A percentile compares a stretch with the other conserved stretches of the same genome.
Evolutionary conservation across 2,113 vertebrate genomes (phyloP).

Genomic region (Poeciliopsis turrubarensis): DNA sequence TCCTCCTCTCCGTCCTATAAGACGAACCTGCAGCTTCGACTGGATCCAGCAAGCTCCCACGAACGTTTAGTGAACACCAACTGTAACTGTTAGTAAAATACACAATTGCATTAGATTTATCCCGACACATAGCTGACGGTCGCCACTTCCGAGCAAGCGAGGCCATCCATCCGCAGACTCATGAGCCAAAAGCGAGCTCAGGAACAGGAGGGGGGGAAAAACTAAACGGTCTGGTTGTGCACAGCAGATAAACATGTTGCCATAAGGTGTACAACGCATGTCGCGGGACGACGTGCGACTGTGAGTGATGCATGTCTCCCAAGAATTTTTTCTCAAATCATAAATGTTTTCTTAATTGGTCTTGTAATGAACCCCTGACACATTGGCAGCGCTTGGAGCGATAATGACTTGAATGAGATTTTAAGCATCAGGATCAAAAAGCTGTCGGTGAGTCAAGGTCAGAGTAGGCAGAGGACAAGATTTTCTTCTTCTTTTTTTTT

Average conservation of each 20-base stretch:
- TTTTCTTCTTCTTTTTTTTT: conserved; percentile 3
- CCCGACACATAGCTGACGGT: conserved; percentile 31
- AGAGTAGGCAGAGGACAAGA: conserved; percentile 30
- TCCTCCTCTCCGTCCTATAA: conserved; percentile 45
- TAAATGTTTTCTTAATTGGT: conserved; percentile 68
- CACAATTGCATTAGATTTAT: conserved; percentile 32
- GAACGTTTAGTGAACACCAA: conserved; percentile 30
- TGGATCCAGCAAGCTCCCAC: conserved; percentile 35
- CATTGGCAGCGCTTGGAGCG: conserved; percentile 28
- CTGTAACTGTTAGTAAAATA: conserved; percentile 25
- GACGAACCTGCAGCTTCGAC: conserved; percentile 61
- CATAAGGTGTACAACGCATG: conserved; percentile 56
- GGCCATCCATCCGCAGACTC: conserved; percentile 38
- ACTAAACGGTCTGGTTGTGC: conserved; percentile 17
- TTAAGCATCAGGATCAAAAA: conserved; percentile 40
- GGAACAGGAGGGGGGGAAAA: not conserved
- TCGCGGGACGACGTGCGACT: conserved; percentile 49
- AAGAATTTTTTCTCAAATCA: conserved; percentile 54
- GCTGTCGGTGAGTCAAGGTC: conserved; percentile 54
- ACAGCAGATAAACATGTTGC: conserved; percentile 52
- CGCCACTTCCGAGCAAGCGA: conserved; percentile 22
- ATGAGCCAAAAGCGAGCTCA: conserved; percentile 8
- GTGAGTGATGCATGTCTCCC: conserved; percentile 53
- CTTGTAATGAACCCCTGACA: conserved; percentile 39
- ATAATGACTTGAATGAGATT: conserved; percentile 43